Evolutionary conservation across 2,888 invertebrate genomes (phyloP).

Genomic region (Norana najaformis): DNA sequence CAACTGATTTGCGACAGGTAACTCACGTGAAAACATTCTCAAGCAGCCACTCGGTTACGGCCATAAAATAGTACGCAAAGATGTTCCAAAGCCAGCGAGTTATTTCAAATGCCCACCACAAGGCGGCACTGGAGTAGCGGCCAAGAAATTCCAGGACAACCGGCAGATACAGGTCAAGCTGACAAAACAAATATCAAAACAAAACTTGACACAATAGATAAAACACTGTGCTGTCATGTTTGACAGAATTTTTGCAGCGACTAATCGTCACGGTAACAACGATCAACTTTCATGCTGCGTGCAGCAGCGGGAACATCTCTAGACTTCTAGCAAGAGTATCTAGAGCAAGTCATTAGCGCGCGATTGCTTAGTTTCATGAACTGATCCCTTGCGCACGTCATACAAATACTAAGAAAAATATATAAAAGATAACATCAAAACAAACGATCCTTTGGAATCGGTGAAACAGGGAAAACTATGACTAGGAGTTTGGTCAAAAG

Average conservation of each 20-base stretch:
- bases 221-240: not conserved
- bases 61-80: constrained; percentile 48
- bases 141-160: constrained; percentile 14
- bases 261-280: not conserved
- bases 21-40: constrained; percentile 56
- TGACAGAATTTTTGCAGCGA: not conserved
- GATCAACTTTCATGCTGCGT: not conserved
- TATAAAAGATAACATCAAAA: not conserved
- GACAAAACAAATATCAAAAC: not conserved
- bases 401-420: too few relatives aligned
- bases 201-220: not conserved
- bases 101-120: constrained; percentile 26
- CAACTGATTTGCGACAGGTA: too few relatives aligned
- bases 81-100: constrained; percentile 46
- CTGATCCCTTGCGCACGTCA: too few relatives aligned
- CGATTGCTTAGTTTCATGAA: too few relatives aligned
- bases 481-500: not conserved
- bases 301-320: not conserved
- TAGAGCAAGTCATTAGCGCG: too few relatives aligned
- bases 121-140: not conserved
- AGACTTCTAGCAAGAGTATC: not conserved
- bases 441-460: not conserved
- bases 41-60: constrained; percentile 52
- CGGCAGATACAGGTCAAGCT: constrained; percentile 9
- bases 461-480: not conserved